These are phyloP conservation scores for Rhabdornis inornatus DNA, from an alignment of 2,113 vertebrate genomes.

Conservation along the genomic window DNA sequence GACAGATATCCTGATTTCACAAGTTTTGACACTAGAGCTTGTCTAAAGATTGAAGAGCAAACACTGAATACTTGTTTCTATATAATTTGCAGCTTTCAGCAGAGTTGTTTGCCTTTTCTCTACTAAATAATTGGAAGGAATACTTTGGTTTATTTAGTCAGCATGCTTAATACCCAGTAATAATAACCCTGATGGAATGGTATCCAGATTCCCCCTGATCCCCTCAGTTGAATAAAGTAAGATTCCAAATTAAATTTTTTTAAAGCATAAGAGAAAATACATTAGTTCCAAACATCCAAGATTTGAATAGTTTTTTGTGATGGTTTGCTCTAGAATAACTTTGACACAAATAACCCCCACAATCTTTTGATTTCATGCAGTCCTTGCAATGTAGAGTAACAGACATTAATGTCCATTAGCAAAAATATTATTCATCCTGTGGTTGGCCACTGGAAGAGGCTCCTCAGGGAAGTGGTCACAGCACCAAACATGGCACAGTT, in stretches of 20 bases:
- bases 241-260: background rate
- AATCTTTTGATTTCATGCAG: background rate
- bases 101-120: background rate
- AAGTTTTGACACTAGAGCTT: background rate
- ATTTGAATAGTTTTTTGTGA: background rate
- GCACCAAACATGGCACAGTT: background rate
- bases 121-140: background rate
- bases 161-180: background rate
- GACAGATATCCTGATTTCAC: background rate
- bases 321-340: background rate
- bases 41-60: background rate
- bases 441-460: background rate
- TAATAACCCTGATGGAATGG: background rate
- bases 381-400: background rate
- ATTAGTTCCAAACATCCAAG: background rate
- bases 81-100: background rate
- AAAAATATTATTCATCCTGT: background rate
- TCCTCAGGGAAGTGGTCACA: background rate
- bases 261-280: background rate
- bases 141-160: background rate
- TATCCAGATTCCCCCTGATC: background rate
- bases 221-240: background rate
- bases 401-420: background rate
- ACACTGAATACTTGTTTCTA: background rate
- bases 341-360: rapidly evolving